These are phyloP conservation scores for Atrina japonica DNA, from an alignment of 2,888 invertebrate species.

Conservation along the genomic window DNA sequence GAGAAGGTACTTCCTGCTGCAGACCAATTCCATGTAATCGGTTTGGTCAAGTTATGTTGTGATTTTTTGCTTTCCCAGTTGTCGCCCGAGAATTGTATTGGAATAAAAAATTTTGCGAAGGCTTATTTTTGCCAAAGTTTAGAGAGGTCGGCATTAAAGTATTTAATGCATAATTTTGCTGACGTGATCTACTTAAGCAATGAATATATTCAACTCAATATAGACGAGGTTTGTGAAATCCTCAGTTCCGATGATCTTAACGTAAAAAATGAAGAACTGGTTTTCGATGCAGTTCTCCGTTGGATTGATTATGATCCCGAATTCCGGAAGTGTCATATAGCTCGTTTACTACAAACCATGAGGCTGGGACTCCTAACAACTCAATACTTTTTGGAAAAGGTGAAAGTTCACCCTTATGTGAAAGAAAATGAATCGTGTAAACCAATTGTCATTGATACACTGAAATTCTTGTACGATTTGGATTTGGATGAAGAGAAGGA, in stretches of 20 bases:
- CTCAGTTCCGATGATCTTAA: conserved; percentile 77
- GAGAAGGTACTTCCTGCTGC: conserved; percentile 88
- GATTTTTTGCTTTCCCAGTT: conserved; percentile 87
- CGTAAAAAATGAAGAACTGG: conserved; percentile 78
- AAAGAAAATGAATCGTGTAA: conserved; percentile 88
- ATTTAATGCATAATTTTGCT: conserved; percentile 83
- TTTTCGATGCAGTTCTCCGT: conserved; percentile 83
- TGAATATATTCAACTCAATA: conserved; percentile 82
- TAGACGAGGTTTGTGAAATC: conserved; percentile 67
- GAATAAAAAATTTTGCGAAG: conserved; percentile 91
- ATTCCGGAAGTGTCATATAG: conserved; percentile 87
- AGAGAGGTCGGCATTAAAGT: conserved; percentile 86
- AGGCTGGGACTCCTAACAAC: conserved; percentile 87
- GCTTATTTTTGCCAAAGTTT: conserved; percentile 88
- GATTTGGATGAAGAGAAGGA: conserved; percentile 91
- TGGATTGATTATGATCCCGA: conserved; percentile 92
- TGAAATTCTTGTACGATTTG: conserved; percentile 94
- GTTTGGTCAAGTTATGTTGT: conserved; percentile 90
- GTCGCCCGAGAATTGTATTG: conserved; percentile 90
- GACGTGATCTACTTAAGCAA: conserved; percentile 68
- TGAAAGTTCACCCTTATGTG: conserved; percentile 90
- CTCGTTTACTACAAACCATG: conserved; percentile 82
- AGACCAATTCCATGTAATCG: conserved; percentile 92
- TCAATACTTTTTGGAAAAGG: conserved; percentile 92
- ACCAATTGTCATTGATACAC: conserved; percentile 93